Evolutionary conservation across 92 coral and sea anemone genomes (phyloP).

Genomic region (Paragorgia papillata): DNA sequence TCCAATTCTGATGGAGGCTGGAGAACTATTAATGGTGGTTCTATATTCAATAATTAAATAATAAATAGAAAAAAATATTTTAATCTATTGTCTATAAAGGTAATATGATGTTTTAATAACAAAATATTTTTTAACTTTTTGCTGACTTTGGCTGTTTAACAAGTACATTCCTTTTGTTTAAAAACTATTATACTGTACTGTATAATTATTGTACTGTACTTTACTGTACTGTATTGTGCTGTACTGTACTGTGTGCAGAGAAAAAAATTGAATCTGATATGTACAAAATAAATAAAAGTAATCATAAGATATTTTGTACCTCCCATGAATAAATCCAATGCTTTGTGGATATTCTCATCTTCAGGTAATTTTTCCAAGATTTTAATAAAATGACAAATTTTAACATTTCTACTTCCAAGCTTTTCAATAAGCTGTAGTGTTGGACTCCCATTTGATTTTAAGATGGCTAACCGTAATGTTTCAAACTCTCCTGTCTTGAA

Average conservation of each 20-base stretch:
- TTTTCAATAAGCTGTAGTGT: slow-evolving; percentile 64
- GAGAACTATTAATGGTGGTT: slow-evolving; percentile 61
- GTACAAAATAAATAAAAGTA: too few species aligned
- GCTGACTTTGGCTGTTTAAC: too few species aligned
- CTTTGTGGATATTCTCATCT: slow-evolving; percentile 45
- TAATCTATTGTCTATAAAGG: too few species aligned
- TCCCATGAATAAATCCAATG: slow-evolving; percentile 45
- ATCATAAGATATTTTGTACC: too few species aligned
- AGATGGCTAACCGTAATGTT: slow-evolving; percentile 62
- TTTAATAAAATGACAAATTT: slow-evolving; percentile 63
- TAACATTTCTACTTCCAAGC: slow-evolving; percentile 60
- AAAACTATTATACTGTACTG: too few species aligned
- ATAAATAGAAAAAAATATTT: neutral
- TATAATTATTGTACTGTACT: too few species aligned
- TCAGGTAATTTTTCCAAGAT: slow-evolving; percentile 51
- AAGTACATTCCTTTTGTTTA: too few species aligned
- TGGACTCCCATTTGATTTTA: slow-evolving; percentile 83
- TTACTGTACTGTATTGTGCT: too few species aligned
- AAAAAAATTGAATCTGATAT: too few species aligned
- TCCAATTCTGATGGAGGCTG: slow-evolving; percentile 57
- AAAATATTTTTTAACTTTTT: too few species aligned
- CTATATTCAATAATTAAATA: slow-evolving; percentile 36
- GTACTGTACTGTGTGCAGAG: too few species aligned
- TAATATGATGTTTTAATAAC: too few species aligned
- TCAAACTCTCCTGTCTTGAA: slow-evolving; percentile 55